Evolutionary conservation across 2,113 vertebrate species (phyloP), one percentile per base, ranked within the genome.

Genomic region (Sinocyclocheilus maitianheensis): DNA sequence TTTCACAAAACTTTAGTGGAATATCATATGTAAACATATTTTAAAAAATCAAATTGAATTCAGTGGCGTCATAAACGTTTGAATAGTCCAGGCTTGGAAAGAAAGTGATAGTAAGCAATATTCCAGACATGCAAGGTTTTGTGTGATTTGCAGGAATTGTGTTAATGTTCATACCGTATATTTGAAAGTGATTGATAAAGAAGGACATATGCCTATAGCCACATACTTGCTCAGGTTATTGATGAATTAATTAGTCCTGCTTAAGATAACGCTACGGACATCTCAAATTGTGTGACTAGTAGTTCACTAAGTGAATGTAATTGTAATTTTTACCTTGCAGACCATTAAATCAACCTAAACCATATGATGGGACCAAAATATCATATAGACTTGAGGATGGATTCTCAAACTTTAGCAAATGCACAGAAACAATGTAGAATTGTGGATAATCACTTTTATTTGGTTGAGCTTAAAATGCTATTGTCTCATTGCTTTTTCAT

Each of bases 81-180:
- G 22, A 74, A 75, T 24, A 75, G 5, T 14, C 46, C 12, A 48
- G 12, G 2, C 22, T 46, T 48, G 22, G 40, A n/a, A 75, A 43
- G n/a, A 75, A 75, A 24, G 24, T 14, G 62, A 5, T 65, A 30
- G 14, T 75, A 75, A 75, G 12, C 22, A 48, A 24, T 46, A 48
- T 75, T 75, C 2, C 43, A 75, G 43, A 75, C n/a, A 75, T 48
- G 72, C 72, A 48, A 48, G 72, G 72, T 48, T 48, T 75, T 75
- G 72, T 48, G 43, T n/a, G 1, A 48, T n/a, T 24, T 24, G 11
- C 10, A 75, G 11, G 11, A 46, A 43, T 72, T 26, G 26, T 26
- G 26, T 26, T 43, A 20, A 18, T 72, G 34, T 74, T 46, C 22
- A 43, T 72, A 22, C 55, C 14, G 5, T 6, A 11, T 72, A 11